A percentile compares a stretch with the other conserved stretches of the same genome.
phyloP scores from a whole-genome alignment of 2,113 vertebrate genomes.

The Nansenia antarctica region DNA sequence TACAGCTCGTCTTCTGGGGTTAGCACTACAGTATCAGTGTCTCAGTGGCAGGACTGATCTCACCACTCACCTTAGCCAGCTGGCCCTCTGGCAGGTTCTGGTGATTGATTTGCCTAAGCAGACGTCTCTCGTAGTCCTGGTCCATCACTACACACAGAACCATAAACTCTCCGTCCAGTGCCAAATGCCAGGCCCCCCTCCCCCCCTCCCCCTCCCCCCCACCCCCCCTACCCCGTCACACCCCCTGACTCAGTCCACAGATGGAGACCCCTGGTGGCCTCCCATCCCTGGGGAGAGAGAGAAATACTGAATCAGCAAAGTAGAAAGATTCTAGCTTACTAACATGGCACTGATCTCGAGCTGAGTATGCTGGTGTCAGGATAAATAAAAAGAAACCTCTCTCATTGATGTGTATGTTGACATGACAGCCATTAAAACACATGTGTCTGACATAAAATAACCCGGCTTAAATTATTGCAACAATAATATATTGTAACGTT shows the following conservation, averaged over 20 bases:
- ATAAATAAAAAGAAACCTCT: no score
- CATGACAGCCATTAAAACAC: no score
- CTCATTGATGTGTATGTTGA: no score
- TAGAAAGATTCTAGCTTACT: no score
- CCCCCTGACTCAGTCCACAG: constrained; percentile 45
- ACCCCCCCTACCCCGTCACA: constrained; percentile 44
- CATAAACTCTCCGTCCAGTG: constrained; percentile 7
- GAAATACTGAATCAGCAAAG: background rate
- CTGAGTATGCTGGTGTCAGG: no score
- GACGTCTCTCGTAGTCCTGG: constrained; percentile 80
- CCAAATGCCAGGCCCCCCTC: no score
- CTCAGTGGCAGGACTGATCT: background rate
- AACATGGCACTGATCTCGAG: no score
- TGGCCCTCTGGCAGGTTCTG: constrained; percentile 76
- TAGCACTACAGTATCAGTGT: no score
- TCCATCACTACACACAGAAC: constrained; percentile 67
- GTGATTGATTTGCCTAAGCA: constrained; percentile 80
- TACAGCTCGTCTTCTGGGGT: no score
- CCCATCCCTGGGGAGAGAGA: constrained; percentile 59
- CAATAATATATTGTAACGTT: no score
- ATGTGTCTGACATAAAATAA: no score
- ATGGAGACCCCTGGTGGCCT: constrained; percentile 47
- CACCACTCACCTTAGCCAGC: constrained; percentile 64
- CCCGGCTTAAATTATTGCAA: no score
- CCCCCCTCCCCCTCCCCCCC: background rate